Conservation (phyloP, 2,797 vertebrate species). For the Acestrorhynchus altus region DNA sequence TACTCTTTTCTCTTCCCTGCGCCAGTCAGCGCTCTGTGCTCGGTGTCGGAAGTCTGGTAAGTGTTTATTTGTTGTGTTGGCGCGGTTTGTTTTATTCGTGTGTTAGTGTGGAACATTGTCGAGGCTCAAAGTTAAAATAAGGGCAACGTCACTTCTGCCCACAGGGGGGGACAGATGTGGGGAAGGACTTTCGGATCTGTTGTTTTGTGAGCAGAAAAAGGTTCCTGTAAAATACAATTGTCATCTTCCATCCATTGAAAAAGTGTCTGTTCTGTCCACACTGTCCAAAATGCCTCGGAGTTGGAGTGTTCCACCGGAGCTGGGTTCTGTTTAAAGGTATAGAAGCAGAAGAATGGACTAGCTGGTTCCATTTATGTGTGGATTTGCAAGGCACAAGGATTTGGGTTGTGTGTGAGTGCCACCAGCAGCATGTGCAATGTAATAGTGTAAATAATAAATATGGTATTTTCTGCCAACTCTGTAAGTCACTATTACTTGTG, state of each 20-base stretch:
- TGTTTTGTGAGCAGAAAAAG: no score
- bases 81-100: not conserved
- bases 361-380: not conserved
- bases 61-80: constrained; percentile 19
- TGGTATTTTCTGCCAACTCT: no score
- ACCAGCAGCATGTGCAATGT: not conserved
- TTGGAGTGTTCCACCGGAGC: no score
- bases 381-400: not conserved
- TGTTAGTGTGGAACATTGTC: not conserved
- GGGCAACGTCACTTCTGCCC: not conserved
- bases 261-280: not conserved
- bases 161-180: not conserved
- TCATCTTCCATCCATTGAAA: no score
- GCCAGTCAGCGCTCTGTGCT: not conserved
- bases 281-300: no score
- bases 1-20: not conserved
- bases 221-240: no score
- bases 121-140: not conserved
- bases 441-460: not conserved
- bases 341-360: not conserved
- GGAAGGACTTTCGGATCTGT: not conserved
- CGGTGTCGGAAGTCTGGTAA: constrained; percentile 15
- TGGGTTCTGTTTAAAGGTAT: no score
- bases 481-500: no score
- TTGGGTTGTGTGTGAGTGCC: constrained; percentile 1